A percentile compares a stretch with the other conserved stretches of the same genome.
Evolutionary conservation across 2,113 vertebrate species (phyloP).

Genomic region (Dasyurus viverrinus): DNA sequence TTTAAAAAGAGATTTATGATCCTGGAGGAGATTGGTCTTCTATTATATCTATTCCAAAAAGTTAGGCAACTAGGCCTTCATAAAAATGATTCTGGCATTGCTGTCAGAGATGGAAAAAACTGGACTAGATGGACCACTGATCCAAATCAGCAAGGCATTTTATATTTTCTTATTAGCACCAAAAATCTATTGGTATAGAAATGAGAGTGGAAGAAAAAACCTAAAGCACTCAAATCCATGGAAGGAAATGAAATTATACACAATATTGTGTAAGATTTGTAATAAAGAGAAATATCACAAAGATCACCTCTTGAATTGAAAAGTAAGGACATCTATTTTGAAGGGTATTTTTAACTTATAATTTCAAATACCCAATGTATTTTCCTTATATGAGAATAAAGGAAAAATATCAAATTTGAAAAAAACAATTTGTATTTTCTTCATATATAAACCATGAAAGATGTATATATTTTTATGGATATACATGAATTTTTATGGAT

Average conservation of each 20-base stretch:
- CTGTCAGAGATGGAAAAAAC: background rate
- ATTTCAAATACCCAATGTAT: background rate
- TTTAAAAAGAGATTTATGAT: background rate
- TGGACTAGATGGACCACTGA: background rate
- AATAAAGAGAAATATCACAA: background rate
- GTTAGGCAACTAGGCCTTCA: background rate
- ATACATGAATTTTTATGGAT: background rate
- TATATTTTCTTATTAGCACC: background rate
- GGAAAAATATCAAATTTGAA: background rate
- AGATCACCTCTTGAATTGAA: background rate
- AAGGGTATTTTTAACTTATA: background rate
- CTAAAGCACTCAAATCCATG: background rate
- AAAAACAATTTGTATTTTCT: background rate
- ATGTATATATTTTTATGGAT: background rate
- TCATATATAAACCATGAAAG: background rate
- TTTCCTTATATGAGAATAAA: background rate
- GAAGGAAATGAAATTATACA: background rate
- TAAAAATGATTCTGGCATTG: background rate
- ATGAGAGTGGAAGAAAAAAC: background rate
- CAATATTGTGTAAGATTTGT: background rate
- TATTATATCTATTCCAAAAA: background rate
- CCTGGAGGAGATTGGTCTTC: background rate
- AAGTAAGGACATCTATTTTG: background rate
- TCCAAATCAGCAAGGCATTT: background rate
- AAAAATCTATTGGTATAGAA: background rate